These are phyloP conservation scores for Branchipolynoe longqiensis DNA, from an alignment of 2,888 invertebrate species.

Conservation along the genomic window DNA sequence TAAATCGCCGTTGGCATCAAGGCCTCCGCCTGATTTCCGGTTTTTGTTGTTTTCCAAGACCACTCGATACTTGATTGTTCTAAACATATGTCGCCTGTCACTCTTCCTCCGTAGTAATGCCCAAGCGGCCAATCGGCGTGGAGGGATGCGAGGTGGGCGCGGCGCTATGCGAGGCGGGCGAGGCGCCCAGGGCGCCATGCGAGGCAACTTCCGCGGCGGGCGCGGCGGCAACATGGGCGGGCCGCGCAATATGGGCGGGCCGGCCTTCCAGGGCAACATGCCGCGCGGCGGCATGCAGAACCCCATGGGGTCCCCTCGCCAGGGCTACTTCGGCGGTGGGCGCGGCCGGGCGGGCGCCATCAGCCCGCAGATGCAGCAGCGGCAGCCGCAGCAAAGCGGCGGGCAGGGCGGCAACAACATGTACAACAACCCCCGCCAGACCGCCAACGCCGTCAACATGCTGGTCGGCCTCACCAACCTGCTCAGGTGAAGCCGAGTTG, in stretches of 20 bases:
- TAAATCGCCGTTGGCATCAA: too few species aligned
- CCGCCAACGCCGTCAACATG: conserved; percentile 54
- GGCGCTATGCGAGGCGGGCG: conserved; percentile 27
- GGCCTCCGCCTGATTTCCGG: background rate
- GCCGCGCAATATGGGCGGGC: too few species aligned
- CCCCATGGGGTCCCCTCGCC: background rate
- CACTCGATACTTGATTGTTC: too few species aligned
- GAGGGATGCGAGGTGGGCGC: conserved; percentile 3
- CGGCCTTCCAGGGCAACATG: conserved; percentile 31
- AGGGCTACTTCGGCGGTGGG: conserved; percentile 14
- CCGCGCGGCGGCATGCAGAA: background rate
- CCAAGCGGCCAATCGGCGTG: too few species aligned
- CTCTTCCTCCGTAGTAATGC: too few species aligned
- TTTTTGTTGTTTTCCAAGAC: background rate
- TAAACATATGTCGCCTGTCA: background rate
- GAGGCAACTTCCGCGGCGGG: background rate
- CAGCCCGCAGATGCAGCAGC: background rate
- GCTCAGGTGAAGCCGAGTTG: conserved; percentile 8
- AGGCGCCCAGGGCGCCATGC: background rate
- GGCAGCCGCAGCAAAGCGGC: background rate
- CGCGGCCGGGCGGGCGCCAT: background rate
- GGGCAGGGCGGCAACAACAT: conserved; percentile 7
- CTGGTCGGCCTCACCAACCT: conserved; percentile 46
- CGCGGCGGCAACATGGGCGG: conserved; percentile 5
- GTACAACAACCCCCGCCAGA: conserved; percentile 54